Evolutionary conservation across 2,797 vertebrate genomes (phyloP), one percentile per base, ranked within the genome.

Genomic region (Dromococcyx pavoninus): DNA sequence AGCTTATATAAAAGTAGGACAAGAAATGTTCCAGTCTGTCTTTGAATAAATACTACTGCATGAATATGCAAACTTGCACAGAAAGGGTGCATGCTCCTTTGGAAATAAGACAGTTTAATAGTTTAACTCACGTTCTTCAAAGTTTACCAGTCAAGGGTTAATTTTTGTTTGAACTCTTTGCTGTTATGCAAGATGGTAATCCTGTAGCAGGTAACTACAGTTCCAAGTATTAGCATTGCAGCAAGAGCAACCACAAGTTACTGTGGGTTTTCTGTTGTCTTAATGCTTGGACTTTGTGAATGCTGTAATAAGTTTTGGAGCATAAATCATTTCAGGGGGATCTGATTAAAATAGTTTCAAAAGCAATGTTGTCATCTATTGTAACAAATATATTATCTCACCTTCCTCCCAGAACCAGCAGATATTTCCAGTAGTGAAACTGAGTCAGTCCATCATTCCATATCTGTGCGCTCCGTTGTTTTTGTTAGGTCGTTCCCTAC

Each of bases 1-100:
- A 4, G 18, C n/a, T 73, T 98, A 98, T 12, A 95, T 97, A 89
- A 96, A 93, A 90, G 44, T 95, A 41, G 97, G 94, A n/a, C 96
- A 97, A 90, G 92, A 96, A 91, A 90, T 97, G 46, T 98, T 97
- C 64, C 93, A 94, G 46, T 91, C 94, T 37, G 66, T 94, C 53
- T 98, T 97, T 95, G 97, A 97, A 35, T 98, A 95, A 97, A 44
- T 37, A 48, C 9, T 30, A 14, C 13, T 60, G 10, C 27, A 41
- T 24, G 23, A 73, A 71, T 56, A 70, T 19, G 6, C 8, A 30
- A 23, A 17, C 44, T 17, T 25, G 8, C 22, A 32, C 0, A 16
- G 54, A 81, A 67, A 12, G 8, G 23, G 24, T 19, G 8, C 80
- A 57, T 21, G 16, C 23, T 64, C 51, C 60, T 62, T 65, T n/a